Percentiles rank a stretch among this genome's conserved stretches.
Evolutionary conservation across 35 echinoderm and acorn worm species (phyloP).

Genomic region (Apostichopus japonicus): DNA sequence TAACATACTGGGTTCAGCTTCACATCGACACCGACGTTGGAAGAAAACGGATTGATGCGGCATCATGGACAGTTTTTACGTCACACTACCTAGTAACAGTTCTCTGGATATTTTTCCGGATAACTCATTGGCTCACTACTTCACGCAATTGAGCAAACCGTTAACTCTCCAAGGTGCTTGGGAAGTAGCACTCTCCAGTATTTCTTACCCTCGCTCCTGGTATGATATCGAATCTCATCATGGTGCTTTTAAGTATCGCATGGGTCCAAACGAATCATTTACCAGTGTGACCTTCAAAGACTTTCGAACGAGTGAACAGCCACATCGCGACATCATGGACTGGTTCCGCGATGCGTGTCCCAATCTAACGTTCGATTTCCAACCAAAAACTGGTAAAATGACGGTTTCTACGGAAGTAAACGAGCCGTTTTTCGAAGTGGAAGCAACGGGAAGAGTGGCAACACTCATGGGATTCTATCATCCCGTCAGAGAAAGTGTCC

Average conservation of each 20-base stretch:
- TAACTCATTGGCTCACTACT: conserved; percentile 3
- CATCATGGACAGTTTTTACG: conserved; percentile 31
- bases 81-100: conserved; percentile 24
- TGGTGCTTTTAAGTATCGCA: neutral
- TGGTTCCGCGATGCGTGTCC: conserved; percentile 1
- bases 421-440: neutral
- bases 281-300: neutral
- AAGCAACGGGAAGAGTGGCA: neutral
- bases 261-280: neutral
- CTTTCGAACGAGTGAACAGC: neutral
- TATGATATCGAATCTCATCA: conserved; percentile 6
- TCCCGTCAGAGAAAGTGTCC: neutral
- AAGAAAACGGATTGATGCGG: neutral
- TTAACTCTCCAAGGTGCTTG: neutral
- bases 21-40: neutral
- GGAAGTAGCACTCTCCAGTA: conserved; percentile 3
- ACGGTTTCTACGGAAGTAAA: neutral
- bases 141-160: conserved; percentile 10
- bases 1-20: neutral
- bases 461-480: neutral
- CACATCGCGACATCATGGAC: neutral
- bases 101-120: conserved; percentile 12
- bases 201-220: conserved; percentile 14
- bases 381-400: neutral
- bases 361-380: neutral